Base-by-base conservation (phyloP, 2,888 invertebrate species). In the Leptopterna dolabrata region DNA sequence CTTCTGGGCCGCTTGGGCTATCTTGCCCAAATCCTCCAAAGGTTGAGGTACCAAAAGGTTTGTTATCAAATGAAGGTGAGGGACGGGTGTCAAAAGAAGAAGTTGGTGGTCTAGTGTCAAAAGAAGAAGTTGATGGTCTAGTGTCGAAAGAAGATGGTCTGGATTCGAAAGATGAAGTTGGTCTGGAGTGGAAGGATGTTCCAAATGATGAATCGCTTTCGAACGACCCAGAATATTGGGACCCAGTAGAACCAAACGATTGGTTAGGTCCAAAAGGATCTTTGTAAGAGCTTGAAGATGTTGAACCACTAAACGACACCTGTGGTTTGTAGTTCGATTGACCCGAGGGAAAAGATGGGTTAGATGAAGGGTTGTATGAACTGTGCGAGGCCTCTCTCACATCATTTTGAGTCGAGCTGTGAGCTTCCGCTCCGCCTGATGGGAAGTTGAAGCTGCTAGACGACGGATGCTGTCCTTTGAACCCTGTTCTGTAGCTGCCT, bases 371-470 rank as follows among this genome's bases (percentile, higher is more conserved):
- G 36, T 43, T 87, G 73, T 19, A 81, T 16, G 41, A 78, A 45
- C 14, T 43, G 9, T 78, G 78, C 7, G 78, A 24, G 43, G 41
- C 9, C 6, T 19, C 78, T 24, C 43, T 78, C 14, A 43, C 45
- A 27, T 78, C 78, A 19, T 55, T 76, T n/a, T 45, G 24, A 78
- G 36, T 30, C 27, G 63, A 47, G 80, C 80, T 87, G 29, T 83
- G 87, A 14, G 88, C 88, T 14, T 87, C 47, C 70, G 76, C 29
- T 24, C 70, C 82, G 16, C 30, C 71, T 87, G 78, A 84, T 84
- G 83, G 88, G 76, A 84, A 89, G 87, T 9, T 88, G 87, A 45
- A 87, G 78, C 41, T 80, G 73, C 43, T 84, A 45, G 85, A 84
- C 36, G 63, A 88, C 47, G 27, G 87, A 83, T 19, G 29, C 11